Percentiles rank a stretch among this genome's conserved stretches.
Evolutionary conservation across 2,113 vertebrate species (phyloP).

Genomic region (Burhinus oedicnemus): DNA sequence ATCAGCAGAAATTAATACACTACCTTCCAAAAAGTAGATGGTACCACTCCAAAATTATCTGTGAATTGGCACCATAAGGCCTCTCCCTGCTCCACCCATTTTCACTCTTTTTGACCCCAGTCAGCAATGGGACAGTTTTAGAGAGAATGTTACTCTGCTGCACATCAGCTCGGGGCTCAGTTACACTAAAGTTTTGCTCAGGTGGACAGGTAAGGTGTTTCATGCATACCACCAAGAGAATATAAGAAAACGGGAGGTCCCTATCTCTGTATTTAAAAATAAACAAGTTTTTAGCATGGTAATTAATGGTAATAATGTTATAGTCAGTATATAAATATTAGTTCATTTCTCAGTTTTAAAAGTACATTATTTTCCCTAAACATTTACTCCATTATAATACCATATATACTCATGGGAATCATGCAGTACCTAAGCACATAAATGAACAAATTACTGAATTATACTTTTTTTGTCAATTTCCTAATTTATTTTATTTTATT

Average conservation of each 20-base stretch:
- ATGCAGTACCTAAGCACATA: background rate
- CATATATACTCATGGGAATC: background rate
- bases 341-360: background rate
- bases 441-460: background rate
- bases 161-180: background rate
- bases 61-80: background rate
- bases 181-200: background rate
- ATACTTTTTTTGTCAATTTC: background rate
- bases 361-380: background rate
- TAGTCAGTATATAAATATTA: background rate
- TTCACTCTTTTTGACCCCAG: background rate
- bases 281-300: background rate
- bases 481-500: conserved; percentile 38
- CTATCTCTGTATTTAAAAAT: background rate
- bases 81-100: background rate
- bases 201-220: background rate
- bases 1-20: background rate
- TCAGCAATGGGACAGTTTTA: background rate
- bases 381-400: background rate
- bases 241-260: background rate
- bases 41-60: background rate
- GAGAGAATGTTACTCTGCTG: background rate
- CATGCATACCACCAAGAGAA: background rate
- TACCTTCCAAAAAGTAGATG: background rate
- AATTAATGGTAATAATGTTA: background rate